phyloP scores from a whole-genome alignment of 2,888 invertebrate species.

The Nyleta sp. region DNA sequence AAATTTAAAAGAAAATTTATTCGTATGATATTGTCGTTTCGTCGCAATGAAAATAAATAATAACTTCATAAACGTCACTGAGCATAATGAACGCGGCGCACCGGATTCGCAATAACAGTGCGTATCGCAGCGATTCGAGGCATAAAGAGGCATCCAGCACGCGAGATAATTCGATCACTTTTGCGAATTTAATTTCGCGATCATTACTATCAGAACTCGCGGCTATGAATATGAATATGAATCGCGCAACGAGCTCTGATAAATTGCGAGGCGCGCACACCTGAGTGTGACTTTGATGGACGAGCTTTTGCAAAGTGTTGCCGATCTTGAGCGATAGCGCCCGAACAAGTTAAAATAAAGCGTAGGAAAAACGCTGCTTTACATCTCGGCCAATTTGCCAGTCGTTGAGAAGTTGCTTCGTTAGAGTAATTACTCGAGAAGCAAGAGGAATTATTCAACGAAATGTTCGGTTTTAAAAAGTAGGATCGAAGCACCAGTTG shows the following conservation, averaged over 20 bases:
- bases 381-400: constrained; percentile 17
- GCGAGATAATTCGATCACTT: constrained; percentile 60
- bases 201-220: constrained; percentile 34
- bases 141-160: constrained; percentile 50
- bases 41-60: constrained; percentile 59
- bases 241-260: constrained; percentile 49
- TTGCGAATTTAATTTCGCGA: constrained; percentile 49
- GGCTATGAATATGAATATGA: constrained; percentile 67
- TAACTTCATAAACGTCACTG: constrained; percentile 61
- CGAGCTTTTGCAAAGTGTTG: constrained; percentile 52
- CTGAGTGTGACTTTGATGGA: constrained; percentile 68
- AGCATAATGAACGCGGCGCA: constrained; percentile 69
- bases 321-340: constrained; percentile 53
- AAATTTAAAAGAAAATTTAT: too few species aligned
- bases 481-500: too few species aligned
- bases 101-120: constrained; percentile 60
- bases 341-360: constrained; percentile 16
- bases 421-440: too few species aligned
- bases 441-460: too few species aligned
- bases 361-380: constrained; percentile 16
- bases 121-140: constrained; percentile 47
- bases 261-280: constrained; percentile 40
- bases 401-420: background rate
- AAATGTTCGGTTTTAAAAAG: too few species aligned
- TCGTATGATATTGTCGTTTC: too few species aligned